Conservation (phyloP, 2,888 invertebrate species). For the Harpalus rufipes region DNA sequence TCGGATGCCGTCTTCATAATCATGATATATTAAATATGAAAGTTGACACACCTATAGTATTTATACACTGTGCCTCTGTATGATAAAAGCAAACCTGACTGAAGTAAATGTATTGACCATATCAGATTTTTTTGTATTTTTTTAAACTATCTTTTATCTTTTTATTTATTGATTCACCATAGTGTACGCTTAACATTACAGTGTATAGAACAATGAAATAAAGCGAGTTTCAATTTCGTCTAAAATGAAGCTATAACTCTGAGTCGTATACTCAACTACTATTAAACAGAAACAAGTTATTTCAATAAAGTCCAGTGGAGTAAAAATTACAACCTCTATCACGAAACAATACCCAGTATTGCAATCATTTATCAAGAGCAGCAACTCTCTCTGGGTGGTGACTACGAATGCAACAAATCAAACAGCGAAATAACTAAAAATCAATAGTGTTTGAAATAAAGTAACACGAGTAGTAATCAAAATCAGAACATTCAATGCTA, state of each 20-base stretch:
- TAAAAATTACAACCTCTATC: slow-evolving; percentile 19
- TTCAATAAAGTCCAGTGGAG: slow-evolving; percentile 21
- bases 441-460: slow-evolving; percentile 49
- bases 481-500: background rate
- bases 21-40: too few species aligned
- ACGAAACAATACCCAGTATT: slow-evolving; percentile 12
- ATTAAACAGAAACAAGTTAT: slow-evolving; percentile 19
- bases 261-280: background rate
- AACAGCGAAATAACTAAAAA: slow-evolving; percentile 49
- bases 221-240: slow-evolving; percentile 3
- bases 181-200: too few species aligned
- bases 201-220: background rate
- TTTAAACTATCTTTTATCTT: too few species aligned
- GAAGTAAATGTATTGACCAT: too few species aligned
- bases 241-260: background rate
- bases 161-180: too few species aligned
- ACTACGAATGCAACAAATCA: slow-evolving; percentile 36
- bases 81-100: too few species aligned
- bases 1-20: too few species aligned
- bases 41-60: too few species aligned
- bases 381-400: slow-evolving; percentile 29
- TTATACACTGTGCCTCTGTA: too few species aligned
- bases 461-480: slow-evolving; percentile 17
- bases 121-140: too few species aligned
- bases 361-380: slow-evolving; percentile 25